Evolutionary conservation across 2,888 invertebrate species (phyloP), one percentile per base, ranked within the genome.

Genomic region (Cabera pusaria): DNA sequence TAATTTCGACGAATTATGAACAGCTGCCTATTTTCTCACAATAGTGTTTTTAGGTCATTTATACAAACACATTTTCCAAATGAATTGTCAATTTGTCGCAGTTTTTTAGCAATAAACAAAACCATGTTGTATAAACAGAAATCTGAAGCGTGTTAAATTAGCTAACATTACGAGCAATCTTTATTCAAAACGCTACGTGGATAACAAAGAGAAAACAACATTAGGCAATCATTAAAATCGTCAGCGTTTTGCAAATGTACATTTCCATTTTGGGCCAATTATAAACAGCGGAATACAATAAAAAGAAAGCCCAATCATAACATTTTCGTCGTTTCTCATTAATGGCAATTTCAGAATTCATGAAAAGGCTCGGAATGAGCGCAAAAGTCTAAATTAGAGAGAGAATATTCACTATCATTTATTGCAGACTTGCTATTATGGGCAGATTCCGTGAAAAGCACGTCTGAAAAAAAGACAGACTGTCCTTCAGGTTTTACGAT

Each of bases 401-500:
- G 14, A 4, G 16, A 16, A 11, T 18, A 10, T 32, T 12, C 14
- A 23, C 14, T 39, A 37, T 14, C 28, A 31, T 40, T 38, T 27
- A 31, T 22, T 33, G 18, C 38, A 44, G 26, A 24, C 43, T 25
- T 22, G 36, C 35, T 40, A 50, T 25, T 29, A 38, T 19, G 16
- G 32, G 29, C 36, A 42, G 40, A 44, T 28, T 32, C 23, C 27
- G 44, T 49, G 44, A 49, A 56, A 58, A 53, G 25, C 42, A 34
- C 44, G 43, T 50, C 52, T 38, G 43, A 43, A 44, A 62, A 64
- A 69, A 64, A 59, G 42, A 46, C 59, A 64, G 61, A 55, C 66
- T 64, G 59, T 63, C 64, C 63, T 65, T 65, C 57, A 64, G 58
- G 51, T 61, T 62, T 49, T 54, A 49, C 46, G 31, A 31, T 31